Conservation (phyloP, 2,797 vertebrate genomes). For the Eleutherodactylus coqui region DNA sequence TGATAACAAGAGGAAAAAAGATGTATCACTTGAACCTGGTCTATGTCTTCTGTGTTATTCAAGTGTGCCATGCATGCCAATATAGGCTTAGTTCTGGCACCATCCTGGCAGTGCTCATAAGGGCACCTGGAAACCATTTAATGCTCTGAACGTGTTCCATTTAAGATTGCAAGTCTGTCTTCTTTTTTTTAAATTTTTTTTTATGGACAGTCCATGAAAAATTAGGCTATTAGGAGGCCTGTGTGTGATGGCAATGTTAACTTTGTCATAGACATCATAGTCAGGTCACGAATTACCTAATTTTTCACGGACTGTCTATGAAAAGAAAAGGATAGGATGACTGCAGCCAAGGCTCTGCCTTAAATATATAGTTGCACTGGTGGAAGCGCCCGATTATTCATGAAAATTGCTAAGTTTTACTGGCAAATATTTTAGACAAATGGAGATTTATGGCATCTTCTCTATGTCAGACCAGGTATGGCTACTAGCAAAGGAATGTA, state of each 20-base stretch:
- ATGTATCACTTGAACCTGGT: no score
- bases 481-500: no score
- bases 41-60: no score
- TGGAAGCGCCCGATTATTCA: not conserved
- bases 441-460: no score
- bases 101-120: not conserved
- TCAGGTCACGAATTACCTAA: not conserved
- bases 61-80: not conserved
- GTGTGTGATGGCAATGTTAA: conserved; percentile 2
- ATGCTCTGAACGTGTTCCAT: not conserved
- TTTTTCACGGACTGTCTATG: not conserved
- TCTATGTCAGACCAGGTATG: no score
- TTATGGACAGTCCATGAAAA: not conserved
- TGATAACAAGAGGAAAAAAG: no score
- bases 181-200: not conserved
- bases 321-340: not conserved
- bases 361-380: not conserved
- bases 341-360: not conserved
- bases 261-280: not conserved
- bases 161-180: not conserved
- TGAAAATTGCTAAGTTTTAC: not conserved
- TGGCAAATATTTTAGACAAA: not conserved
- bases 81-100: not conserved
- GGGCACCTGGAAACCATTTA: not conserved
- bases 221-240: not conserved